These are phyloP conservation scores for Chondrosia reniformis DNA, from an alignment of 37 sponge, comb jelly and placozoan genomes.

Conservation along the genomic window DNA sequence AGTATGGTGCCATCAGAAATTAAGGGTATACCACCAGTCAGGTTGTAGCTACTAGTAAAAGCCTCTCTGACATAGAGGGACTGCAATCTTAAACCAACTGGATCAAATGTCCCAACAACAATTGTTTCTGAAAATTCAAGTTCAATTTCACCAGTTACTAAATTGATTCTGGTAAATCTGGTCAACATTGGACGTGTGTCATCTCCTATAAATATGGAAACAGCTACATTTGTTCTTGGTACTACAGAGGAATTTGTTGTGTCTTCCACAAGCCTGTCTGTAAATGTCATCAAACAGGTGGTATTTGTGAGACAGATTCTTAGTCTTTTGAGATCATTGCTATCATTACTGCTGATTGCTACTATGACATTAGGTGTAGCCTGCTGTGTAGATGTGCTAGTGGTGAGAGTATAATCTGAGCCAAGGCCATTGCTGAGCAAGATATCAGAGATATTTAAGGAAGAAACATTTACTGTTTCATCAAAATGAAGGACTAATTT, in stretches of 20 bases:
- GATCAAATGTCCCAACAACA: constrained; percentile 51
- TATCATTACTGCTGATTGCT: constrained; percentile 39
- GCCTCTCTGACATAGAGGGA: constrained; percentile 59
- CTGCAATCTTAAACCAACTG: constrained; percentile 59
- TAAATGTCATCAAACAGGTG: constrained; percentile 67
- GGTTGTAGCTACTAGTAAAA: constrained; percentile 30
- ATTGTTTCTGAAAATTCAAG: constrained; percentile 81
- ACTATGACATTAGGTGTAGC: constrained; percentile 41
- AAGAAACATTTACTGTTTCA: constrained; percentile 77
- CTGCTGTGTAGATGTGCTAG: constrained; percentile 37
- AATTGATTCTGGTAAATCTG: constrained; percentile 58
- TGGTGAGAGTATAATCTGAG: constrained; percentile 32
- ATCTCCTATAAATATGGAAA: constrained; percentile 32
- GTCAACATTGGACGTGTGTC: constrained; percentile 46
- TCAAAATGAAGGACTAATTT: constrained; percentile 57
- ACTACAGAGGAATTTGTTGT: constrained; percentile 56
- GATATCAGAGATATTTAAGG: constrained; percentile 44
- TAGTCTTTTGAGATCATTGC: constrained; percentile 56
- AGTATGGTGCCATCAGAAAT: constrained; percentile 40
- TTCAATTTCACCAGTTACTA: constrained; percentile 42
- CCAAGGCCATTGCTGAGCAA: constrained; percentile 24
- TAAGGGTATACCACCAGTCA: constrained; percentile 35
- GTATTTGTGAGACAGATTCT: constrained; percentile 51
- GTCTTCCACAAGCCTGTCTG: constrained; percentile 42
- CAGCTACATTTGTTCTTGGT: constrained; percentile 2